Conservation (phyloP, 2,797 vertebrate species). For the Coreius guichenoti region DNA sequence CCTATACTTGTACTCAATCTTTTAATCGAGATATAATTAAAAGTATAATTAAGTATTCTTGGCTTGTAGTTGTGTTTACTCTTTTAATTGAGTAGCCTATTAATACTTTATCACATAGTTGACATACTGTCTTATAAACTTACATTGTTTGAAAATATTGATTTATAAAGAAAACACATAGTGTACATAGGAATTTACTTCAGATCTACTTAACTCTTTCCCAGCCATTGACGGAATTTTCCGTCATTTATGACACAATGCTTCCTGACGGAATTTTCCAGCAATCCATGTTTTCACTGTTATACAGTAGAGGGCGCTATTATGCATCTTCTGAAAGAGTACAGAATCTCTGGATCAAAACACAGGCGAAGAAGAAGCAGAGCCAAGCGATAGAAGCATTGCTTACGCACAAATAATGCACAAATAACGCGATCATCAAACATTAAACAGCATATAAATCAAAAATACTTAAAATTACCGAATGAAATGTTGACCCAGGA, state of each 20-base stretch:
- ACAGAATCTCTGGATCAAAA: not conserved
- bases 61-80: not conserved
- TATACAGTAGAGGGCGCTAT: not conserved
- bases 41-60: not conserved
- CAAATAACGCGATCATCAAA: not conserved
- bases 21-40: not conserved
- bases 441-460: not conserved
- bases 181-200: not conserved
- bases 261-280: not conserved
- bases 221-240: not conserved
- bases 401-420: not conserved
- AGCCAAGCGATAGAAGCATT: not conserved
- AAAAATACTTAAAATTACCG: not conserved
- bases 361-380: not conserved
- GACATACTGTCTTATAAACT: not conserved
- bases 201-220: slow-evolving; percentile 4
- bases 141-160: not conserved
- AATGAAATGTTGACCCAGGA: no score
- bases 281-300: not conserved
- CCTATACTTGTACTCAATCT: not conserved
- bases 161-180: not conserved
- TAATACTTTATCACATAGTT: not conserved
- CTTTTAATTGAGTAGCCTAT: not conserved
- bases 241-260: not conserved
- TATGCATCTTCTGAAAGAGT: not conserved